Evolutionary conservation across 1,140 invertebrate genomes (phyloP).

Genomic region (Drosophila nikananu): DNA sequence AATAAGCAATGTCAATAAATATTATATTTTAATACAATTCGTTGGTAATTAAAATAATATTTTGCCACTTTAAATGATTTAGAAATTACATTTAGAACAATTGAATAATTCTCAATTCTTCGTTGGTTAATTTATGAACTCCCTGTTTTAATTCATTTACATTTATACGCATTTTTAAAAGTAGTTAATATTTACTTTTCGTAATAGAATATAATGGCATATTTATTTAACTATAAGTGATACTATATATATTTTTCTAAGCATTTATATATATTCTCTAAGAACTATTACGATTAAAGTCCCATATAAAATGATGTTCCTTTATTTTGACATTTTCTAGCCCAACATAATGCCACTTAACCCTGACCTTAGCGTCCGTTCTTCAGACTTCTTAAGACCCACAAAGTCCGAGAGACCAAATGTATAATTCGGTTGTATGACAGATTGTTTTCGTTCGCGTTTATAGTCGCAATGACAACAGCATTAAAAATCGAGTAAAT

Average conservation of each 20-base stretch:
- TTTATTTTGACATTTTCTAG: not conserved
- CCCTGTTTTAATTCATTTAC: not conserved
- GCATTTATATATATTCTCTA: not conserved
- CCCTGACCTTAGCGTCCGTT: constrained; percentile 37
- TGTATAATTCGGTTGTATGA: constrained; percentile 17
- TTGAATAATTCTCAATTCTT: not conserved
- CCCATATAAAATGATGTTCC: not conserved
- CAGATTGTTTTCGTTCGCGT: constrained; percentile 31
- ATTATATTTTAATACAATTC: not conserved
- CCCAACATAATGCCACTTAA: constrained; percentile 21
- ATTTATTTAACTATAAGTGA: not conserved
- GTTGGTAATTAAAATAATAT: too few species aligned
- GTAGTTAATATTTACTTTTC: not conserved
- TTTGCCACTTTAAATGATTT: not conserved
- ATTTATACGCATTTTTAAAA: not conserved
- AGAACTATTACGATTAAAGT: not conserved
- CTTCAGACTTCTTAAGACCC: constrained; percentile 25
- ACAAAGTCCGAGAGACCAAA: constrained; percentile 1
- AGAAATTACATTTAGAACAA: not conserved
- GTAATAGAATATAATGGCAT: not conserved
- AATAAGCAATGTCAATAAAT: not conserved
- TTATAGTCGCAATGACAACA: constrained; percentile 43
- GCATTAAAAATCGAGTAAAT: constrained; percentile 62
- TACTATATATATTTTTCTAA: too few species aligned
- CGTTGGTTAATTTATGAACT: too few species aligned